Base-by-base conservation (phyloP, 2,113 vertebrate genomes). In the Maccullochella peelii region DNA sequence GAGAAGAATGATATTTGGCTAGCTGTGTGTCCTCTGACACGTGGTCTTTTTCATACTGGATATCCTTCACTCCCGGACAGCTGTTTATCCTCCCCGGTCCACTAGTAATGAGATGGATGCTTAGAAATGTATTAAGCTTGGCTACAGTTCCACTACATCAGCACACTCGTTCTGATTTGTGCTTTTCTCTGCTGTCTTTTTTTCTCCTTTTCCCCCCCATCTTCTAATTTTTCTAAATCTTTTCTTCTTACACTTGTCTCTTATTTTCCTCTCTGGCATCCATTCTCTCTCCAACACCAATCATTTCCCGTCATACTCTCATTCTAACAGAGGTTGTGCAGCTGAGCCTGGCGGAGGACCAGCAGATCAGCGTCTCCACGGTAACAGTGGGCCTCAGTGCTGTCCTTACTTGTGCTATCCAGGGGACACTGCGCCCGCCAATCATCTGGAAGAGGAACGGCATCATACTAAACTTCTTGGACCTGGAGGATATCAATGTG, bases 401-500 rank as follows among this genome's bases (percentile, higher is more conserved):
- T 0, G 95, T 99, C 2, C 95, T 99, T 70, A 97, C 96, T 0
- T 99, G 98, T 1, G 90, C 95, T 72, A 94, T 99, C 85, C 97
- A 68, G 0, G 98, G 98, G 58, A 96, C 95, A 0, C 95, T 98
- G 92, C 95, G 97, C 0, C 98, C 98, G 0, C 97, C 97, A 3
- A 96, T 99, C 92, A 86, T 99, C 86, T 99, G 98, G 98, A 98
- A 96, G 73, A 97, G 97, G 88, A 98, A 99, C 0, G 96, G 97
- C 33, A 84, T 99, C 73, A 81, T 95, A 62, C 94, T 99, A 72
- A 98, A 99, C 95, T 97, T 98, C 90, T 90, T 99, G 63, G 96
- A 98, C 83, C 88, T 99, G 89, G 98, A 99, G 90, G 98, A 99
- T 79, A 99, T 99, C 85, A 98, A 97, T 0, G 98, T 99, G 92